Base-by-base conservation (phyloP, 30 jellyfish, hydroid and myxozoan genomes). In the Nemopilema nomurai region DNA sequence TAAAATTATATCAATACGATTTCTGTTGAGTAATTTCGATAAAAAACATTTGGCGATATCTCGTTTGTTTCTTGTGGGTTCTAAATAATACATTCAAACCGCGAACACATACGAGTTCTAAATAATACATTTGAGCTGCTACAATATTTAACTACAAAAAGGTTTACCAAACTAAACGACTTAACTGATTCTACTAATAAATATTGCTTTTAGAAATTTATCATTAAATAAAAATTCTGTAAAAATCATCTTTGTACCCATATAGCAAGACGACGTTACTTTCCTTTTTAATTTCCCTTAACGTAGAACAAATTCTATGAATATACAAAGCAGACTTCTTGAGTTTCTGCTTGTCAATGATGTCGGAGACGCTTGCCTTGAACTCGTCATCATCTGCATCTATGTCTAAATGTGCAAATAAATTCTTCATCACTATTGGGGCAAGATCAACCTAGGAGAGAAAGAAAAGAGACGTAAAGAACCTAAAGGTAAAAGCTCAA, bases 331-430 rank as follows among this genome's bases (percentile, higher is more conserved):
- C 79, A 6, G 66, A 23, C 51, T 75, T 77, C 73, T 85, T 85
- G 52, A 69, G 74, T 49, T 85, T 85, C 53, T 75, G 89, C 28
- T 76, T 76, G 32, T 87, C 96, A 24, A 92, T 88, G 25, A 92
- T 82, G 24, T 84, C 95, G 7, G 83, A 74, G 17, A 92, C 90
- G 67, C 98, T 92, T 57, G 96, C 83, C 25, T 79, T 88, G 66
- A 92, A 92, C n/a, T 92, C 98, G 18, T 92, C 97, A 28, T 92
- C 89, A 18, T 84, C 92, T n/a, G 91, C 94, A 28, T 83, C 92
- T 69, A 92, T 77, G 22, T 88, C 96, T 19, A 92, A 80, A 65
- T 88, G 68, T 8, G 98, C 94, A 18, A 94, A 96, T 6, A 92
- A 66, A 32, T 73, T 68, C 81, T 79, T 82, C 84, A 92, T 19